Evolutionary conservation across 2,888 invertebrate genomes (phyloP), one percentile per base, ranked within the genome.

Genomic region (Omphaloscelis lunosa): DNA sequence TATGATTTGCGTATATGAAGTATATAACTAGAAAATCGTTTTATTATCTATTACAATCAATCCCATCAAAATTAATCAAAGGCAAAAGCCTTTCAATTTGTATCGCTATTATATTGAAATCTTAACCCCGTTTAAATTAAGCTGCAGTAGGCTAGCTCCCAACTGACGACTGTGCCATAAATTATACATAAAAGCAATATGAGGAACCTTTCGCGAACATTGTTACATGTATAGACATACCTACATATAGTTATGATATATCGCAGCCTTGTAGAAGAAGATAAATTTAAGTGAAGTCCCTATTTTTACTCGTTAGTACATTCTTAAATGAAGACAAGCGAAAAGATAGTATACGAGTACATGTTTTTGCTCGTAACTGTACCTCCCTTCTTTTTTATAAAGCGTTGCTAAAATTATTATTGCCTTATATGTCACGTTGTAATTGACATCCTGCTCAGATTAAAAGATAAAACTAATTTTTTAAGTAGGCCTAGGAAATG

Each of bases 111-210:
- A 48, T 29, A 63, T 63, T 23, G n/a, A 58, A 71, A 69, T 75
- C 71, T 71, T 65, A 62, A 58, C 71, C 76, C 67, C 39, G 56
- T 45, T 72, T 51, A 71, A 85, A 72, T 85, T 72, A 66, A 70
- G 48, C 58, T 75, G 53, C 62, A 68, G 53, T 72, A 53, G 66
- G 59, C 66, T 51, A 59, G 66, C 29, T 78, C 67, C 71, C 58
- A 72, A 59, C 86, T 83, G 83, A 83, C 75, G 83, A 86, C 75
- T 75, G 58, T 1, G 72, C 75, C 79, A 83, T 79, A 84, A 79
- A 84, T 86, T 86, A 86, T 84, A 86, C 75, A 84, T 73, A 86
- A 79, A 86, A 86, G 84, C 84, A 84, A 84, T 84, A 84, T 84
- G 45, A 75, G 70, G 41, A 73, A 81, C 86, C 72, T 75, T 78